Evolutionary conservation across 2,113 vertebrate genomes (phyloP).

Genomic region (Camelus bactrianus): DNA sequence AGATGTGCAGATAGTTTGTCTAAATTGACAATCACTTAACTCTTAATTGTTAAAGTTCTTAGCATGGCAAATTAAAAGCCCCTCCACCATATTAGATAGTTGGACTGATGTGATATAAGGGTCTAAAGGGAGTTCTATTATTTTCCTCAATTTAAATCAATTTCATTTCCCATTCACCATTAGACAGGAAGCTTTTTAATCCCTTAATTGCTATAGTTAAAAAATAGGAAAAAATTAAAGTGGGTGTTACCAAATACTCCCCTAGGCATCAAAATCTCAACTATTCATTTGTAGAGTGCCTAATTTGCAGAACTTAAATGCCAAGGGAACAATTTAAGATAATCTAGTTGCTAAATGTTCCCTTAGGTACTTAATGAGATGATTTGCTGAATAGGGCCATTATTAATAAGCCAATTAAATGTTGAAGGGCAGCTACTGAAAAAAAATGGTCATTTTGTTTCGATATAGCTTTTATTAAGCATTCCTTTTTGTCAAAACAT

Average conservation of each 20-base stretch:
- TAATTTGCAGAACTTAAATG: conserved; percentile 73
- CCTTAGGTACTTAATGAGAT: conserved; percentile 76
- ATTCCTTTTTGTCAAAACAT: neutral
- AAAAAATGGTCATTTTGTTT: conserved; percentile 15
- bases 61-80: neutral
- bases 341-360: conserved; percentile 72
- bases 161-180: conserved; percentile 62
- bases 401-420: conserved; percentile 79
- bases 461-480: neutral
- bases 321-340: conserved; percentile 73
- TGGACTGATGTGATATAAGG: neutral
- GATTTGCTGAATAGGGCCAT: conserved; percentile 72
- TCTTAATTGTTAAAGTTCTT: neutral
- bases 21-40: conserved; percentile 2
- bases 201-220: conserved; percentile 60
- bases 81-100: conserved; percentile 19
- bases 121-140: neutral
- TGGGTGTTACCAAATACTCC: conserved; percentile 75
- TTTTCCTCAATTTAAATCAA: conserved; percentile 40
- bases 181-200: conserved; percentile 63
- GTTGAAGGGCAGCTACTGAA: conserved; percentile 59
- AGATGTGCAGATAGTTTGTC: neutral
- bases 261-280: conserved; percentile 70
- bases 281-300: conserved; percentile 51
- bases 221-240: conserved; percentile 68